Conservation (phyloP, 2,888 invertebrate species). For the Reticulitermes lucifugus region DNA sequence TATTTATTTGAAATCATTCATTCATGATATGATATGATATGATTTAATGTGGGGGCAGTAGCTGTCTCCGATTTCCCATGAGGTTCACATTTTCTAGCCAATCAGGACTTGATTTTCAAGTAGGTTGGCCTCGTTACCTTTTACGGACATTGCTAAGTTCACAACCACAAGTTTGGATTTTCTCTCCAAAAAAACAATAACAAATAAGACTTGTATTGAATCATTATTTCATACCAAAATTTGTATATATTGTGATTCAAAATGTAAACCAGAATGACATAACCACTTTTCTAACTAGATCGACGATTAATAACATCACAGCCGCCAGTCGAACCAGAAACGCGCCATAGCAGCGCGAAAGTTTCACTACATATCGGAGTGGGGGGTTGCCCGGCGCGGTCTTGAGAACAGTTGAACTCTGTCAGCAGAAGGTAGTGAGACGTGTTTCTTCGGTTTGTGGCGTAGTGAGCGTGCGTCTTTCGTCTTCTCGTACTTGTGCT, state of each 20-base stretch:
- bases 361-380: conserved; percentile 10
- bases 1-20: neutral
- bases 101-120: conserved; percentile 37
- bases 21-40: neutral
- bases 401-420: conserved; percentile 17
- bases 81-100: conserved; percentile 37
- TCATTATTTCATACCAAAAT: no score
- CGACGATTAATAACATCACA: neutral
- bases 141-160: conserved; percentile 49
- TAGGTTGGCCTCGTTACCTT: conserved; percentile 49
- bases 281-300: neutral
- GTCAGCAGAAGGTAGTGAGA: conserved; percentile 9
- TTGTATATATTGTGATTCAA: no score
- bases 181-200: conserved; percentile 20
- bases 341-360: conserved; percentile 10
- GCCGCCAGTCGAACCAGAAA: neutral
- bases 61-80: neutral
- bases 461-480: neutral
- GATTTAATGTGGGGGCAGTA: neutral
- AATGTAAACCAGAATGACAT: no score
- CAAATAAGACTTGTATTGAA: neutral
- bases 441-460: neutral
- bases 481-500: neutral
- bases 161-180: conserved; percentile 22
- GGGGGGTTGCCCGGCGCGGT: conserved; percentile 14